Evolutionary conservation across 2,113 vertebrate species (phyloP).

Genomic region (Vimba vimba): DNA sequence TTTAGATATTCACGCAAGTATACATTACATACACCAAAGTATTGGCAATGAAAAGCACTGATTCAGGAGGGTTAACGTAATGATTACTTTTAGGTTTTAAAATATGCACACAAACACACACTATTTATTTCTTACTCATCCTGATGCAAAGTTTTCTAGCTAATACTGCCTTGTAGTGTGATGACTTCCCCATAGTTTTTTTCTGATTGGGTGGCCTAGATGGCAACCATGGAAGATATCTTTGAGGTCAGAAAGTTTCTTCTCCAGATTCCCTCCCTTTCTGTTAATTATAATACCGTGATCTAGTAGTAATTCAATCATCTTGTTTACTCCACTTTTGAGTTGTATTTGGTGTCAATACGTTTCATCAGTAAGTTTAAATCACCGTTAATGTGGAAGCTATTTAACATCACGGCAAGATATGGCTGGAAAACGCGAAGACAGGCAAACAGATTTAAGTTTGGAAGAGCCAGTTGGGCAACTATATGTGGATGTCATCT

Average conservation of each 20-base stretch:
- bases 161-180: too few relatives aligned
- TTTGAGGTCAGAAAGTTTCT: too few relatives aligned
- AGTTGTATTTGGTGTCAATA: neutral
- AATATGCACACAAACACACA: neutral
- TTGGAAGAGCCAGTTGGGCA: neutral
- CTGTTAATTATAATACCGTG: neutral
- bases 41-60: neutral
- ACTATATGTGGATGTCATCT: neutral
- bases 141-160: too few relatives aligned
- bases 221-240: neutral
- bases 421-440: neutral
- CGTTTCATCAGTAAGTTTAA: neutral
- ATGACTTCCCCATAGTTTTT: too few relatives aligned
- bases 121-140: too few relatives aligned
- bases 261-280: too few relatives aligned
- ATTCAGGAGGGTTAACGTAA: neutral
- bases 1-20: neutral
- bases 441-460: neutral
- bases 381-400: neutral
- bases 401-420: neutral
- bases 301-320: neutral
- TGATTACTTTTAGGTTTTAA: neutral
- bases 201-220: neutral
- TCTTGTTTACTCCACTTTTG: neutral
- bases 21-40: neutral